Base-by-base conservation (phyloP, 2,888 invertebrate genomes). In the Drosophila picticornis region DNA sequence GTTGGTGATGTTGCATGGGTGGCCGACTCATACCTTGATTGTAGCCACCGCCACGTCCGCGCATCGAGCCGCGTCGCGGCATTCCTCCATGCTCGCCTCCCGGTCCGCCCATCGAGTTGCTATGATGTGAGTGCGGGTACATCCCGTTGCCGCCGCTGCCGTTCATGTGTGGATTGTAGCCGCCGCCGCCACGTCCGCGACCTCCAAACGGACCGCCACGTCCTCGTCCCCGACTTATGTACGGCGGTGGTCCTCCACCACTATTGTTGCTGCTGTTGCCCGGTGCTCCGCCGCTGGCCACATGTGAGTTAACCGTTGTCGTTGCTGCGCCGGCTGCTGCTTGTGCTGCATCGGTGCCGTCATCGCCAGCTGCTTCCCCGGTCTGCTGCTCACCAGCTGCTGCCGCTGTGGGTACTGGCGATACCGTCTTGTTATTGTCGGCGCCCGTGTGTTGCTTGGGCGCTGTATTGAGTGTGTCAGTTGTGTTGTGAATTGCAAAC, bases 11-110 rank as follows among this genome's bases (percentile, higher is more conserved):
- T 80, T 79, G 90, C 86, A 92, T 87, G 68, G 93, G 92, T 70
- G 92, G 91, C 74, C 93, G 90, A 71, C 91, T 83, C 90, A 92
- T 91, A 67, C 91, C 85, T 82, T 92, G 92, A 58, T 90, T 84
- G 77, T 92, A 93, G 32, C 88, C 81, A 70, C 92, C 92, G 34
- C 93, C 93, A 61, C 93, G 92, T 52, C 93, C 93, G n/a, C 93
- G 89, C 50, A 92, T 91, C 19, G 91, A 91, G 56, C 93, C 93
- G 11, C 93, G 91, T 22, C 93, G 81, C 34, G 91, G 83, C 83
- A 92, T 90, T 64, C 85, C 85, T 36, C 90, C 88, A 51, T 90
- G 88, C 52, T 92, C 92, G 66, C 88, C 76, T 32, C 83, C 77
- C 2, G 86, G 84, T 31, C 90, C 89, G 50, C 88, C 81, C 77